These are phyloP conservation scores for Cryptophagus acutangulus DNA, from an alignment of 2,888 invertebrate species.

Conservation along the genomic window DNA sequence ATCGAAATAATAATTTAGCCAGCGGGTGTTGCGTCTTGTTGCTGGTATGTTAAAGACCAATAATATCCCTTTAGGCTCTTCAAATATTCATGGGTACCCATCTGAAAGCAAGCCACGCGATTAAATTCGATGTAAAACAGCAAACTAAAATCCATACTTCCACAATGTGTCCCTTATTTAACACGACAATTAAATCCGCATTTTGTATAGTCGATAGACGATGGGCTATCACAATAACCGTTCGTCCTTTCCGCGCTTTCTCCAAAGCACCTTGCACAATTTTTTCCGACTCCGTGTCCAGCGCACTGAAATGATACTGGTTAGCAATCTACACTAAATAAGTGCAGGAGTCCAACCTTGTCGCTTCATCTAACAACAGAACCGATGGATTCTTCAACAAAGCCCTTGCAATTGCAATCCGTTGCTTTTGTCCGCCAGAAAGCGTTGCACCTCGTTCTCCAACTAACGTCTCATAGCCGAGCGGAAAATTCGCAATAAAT, in stretches of 20 bases:
- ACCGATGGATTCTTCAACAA: conserved; percentile 85
- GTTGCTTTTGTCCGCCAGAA: conserved; percentile 92
- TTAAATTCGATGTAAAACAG: conserved; percentile 10
- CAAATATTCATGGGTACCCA: conserved; percentile 78
- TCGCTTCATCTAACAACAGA: conserved; percentile 90
- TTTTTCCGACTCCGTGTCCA: conserved; percentile 89
- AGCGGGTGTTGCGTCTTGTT: conserved; percentile 49
- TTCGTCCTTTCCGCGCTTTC: conserved; percentile 74
- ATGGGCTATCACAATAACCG: conserved; percentile 94
- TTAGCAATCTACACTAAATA: not conserved
- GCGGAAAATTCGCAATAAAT: conserved; percentile 79
- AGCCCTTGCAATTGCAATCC: conserved; percentile 92
- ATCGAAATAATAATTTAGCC: conserved; percentile 20
- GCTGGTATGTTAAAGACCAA: conserved; percentile 77
- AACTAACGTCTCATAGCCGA: conserved; percentile 77
- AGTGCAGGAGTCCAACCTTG: no score
- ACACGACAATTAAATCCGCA: conserved; percentile 88
- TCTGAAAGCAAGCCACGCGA: conserved; percentile 52
- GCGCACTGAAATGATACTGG: conserved; percentile 74
- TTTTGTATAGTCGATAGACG: conserved; percentile 85
- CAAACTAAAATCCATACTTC: conserved; percentile 56
- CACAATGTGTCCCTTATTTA: conserved; percentile 75
- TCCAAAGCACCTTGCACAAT: conserved; percentile 87
- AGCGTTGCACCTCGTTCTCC: conserved; percentile 90
- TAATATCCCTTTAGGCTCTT: conserved; percentile 76